Conservation (phyloP, 2,888 invertebrate species). For the Coenonympha arcania region DNA sequence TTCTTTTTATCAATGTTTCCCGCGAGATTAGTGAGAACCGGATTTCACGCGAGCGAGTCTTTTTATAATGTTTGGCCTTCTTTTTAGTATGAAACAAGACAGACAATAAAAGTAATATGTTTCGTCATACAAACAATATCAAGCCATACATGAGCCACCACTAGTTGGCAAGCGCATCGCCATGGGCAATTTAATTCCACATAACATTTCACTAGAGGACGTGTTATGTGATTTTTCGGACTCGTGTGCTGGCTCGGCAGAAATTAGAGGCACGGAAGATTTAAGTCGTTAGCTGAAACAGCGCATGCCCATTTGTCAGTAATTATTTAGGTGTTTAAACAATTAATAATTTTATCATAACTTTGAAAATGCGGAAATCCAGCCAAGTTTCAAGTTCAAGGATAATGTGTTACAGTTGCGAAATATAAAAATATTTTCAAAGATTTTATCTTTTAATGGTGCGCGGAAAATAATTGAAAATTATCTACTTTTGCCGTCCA, state of each 20-base stretch:
- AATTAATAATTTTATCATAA: too few species aligned
- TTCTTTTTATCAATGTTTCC: too few species aligned
- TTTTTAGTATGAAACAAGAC: constrained; percentile 2
- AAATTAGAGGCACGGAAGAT: constrained; percentile 2
- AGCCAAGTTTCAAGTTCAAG: too few species aligned
- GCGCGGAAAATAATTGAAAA: too few species aligned
- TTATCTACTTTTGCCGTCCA: too few species aligned
- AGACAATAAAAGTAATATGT: constrained; percentile 7
- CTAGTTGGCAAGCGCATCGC: constrained; percentile 26
- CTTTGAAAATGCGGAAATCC: background rate
- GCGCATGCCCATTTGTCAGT: background rate
- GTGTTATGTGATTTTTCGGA: constrained; percentile 28
- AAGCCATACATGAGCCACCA: constrained; percentile 21
- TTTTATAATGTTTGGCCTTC: too few species aligned
- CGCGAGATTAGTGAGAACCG: too few species aligned
- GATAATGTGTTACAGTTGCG: too few species aligned
- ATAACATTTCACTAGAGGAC: constrained; percentile 33
- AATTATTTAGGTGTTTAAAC: too few species aligned
- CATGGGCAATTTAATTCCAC: constrained; percentile 33
- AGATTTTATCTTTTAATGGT: too few species aligned
- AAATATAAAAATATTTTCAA: too few species aligned
- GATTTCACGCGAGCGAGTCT: too few species aligned
- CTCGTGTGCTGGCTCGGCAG: constrained; percentile 23
- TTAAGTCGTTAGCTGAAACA: background rate
- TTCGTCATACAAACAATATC: constrained; percentile 23